Evolutionary conservation across 1,140 invertebrate species (phyloP).

Genomic region (Brachionus rotundiformis): DNA sequence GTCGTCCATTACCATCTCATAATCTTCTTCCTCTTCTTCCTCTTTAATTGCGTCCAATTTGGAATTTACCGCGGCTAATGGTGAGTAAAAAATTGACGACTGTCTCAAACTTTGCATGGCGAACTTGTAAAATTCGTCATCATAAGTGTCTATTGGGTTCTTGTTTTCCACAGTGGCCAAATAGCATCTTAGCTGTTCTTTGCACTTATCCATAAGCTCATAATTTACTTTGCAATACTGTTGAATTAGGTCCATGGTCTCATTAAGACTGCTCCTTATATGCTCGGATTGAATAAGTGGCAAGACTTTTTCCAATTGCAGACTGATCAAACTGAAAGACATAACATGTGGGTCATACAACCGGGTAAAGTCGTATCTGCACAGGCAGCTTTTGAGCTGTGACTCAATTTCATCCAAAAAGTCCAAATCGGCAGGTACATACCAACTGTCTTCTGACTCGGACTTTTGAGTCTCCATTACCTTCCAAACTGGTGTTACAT

Average conservation of each 20-base stretch:
- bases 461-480: background rate
- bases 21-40: slow-evolving; percentile 21
- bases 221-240: background rate
- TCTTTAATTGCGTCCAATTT: slow-evolving; percentile 41
- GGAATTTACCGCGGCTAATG: background rate
- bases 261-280: background rate
- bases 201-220: slow-evolving; percentile 20
- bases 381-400: slow-evolving; percentile 25
- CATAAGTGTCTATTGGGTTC: slow-evolving; percentile 1
- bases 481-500: background rate
- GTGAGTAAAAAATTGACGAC: slow-evolving; percentile 4
- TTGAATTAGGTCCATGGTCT: background rate
- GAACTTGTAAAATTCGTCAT: slow-evolving; percentile 15
- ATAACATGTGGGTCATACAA: background rate
- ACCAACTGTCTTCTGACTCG: background rate
- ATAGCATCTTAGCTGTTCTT: slow-evolving; percentile 15
- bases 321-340: slow-evolving; percentile 20
- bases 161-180: background rate
- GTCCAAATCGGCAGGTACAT: slow-evolving; percentile 39
- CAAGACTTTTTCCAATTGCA: slow-evolving; percentile 32
- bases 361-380: slow-evolving; percentile 6
- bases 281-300: background rate
- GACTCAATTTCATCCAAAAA: slow-evolving; percentile 12
- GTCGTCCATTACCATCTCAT: background rate
- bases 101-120: slow-evolving; percentile 4